Evolutionary conservation across 2,888 invertebrate species (phyloP).

Genomic region (Ormyrus pomaceus): DNA sequence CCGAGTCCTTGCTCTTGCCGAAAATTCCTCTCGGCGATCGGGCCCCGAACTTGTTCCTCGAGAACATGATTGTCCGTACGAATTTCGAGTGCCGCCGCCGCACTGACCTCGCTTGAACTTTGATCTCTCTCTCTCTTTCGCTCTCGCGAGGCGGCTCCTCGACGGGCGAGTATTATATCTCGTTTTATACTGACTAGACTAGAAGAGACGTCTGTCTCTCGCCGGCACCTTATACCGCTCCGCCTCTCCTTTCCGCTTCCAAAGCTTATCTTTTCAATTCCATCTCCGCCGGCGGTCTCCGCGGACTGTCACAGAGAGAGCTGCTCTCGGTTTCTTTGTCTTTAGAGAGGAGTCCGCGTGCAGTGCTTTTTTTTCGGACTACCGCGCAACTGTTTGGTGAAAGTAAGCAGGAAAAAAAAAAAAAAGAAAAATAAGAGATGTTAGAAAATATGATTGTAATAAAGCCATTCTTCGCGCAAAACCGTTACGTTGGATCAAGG

Average conservation of each 20-base stretch:
- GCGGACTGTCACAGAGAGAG: too few relatives aligned
- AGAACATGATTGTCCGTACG: conserved; percentile 48
- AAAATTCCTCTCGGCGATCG: conserved; percentile 10
- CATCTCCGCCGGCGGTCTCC: background rate
- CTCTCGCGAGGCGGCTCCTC: background rate
- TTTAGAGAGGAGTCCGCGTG: too few relatives aligned
- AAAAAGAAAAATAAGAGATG: too few relatives aligned
- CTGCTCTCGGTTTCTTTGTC: too few relatives aligned
- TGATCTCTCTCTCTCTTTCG: background rate
- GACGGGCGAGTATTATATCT: background rate
- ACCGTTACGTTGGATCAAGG: too few relatives aligned
- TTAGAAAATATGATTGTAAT: too few relatives aligned
- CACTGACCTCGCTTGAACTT: conserved; percentile 17
- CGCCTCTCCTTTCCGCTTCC: background rate
- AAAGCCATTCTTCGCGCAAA: too few relatives aligned
- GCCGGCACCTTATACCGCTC: background rate
- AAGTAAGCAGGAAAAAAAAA: too few relatives aligned
- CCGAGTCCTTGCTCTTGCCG: conserved; percentile 53
- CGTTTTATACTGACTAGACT: too few relatives aligned
- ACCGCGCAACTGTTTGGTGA: too few relatives aligned
- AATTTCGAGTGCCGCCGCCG: background rate
- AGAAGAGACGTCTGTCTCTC: too few relatives aligned
- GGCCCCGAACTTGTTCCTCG: conserved; percentile 48
- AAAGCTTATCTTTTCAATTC: conserved; percentile 4
- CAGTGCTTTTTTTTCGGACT: too few relatives aligned